Conservation (phyloP, 2,113 vertebrate genomes). For the Aix galericulata region DNA sequence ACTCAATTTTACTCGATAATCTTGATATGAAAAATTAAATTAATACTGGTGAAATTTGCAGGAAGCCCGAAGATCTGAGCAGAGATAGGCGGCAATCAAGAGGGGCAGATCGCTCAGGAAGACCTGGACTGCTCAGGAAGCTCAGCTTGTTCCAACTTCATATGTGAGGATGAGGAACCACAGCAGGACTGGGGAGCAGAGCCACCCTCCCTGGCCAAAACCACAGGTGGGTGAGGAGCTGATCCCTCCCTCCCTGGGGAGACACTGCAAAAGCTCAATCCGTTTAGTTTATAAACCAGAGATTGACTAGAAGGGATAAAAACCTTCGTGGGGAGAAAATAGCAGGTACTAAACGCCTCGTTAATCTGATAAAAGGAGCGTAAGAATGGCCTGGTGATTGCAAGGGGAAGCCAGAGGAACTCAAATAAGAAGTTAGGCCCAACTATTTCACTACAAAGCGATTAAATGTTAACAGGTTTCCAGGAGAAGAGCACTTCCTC, state of each 20-base stretch:
- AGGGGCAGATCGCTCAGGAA: neutral
- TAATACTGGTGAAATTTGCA: neutral
- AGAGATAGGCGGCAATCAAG: neutral
- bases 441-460: neutral
- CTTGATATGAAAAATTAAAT: neutral
- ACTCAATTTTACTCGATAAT: neutral
- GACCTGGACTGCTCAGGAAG: neutral
- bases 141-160: neutral
- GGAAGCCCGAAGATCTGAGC: neutral
- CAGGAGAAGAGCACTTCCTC: neutral
- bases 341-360: neutral
- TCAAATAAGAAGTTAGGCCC: neutral
- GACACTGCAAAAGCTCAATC: neutral
- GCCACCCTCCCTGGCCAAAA: neutral
- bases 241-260: neutral
- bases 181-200: neutral
- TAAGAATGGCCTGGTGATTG: neutral
- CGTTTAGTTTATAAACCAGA: neutral
- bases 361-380: neutral
- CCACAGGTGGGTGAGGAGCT: neutral
- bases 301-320: constrained; percentile 11
- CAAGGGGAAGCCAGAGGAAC: neutral
- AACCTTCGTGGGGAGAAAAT: constrained; percentile 16
- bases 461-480: neutral
- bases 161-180: neutral